Base-by-base conservation (phyloP, 2,797 vertebrate genomes). In the Etheostoma perlongum region DNA sequence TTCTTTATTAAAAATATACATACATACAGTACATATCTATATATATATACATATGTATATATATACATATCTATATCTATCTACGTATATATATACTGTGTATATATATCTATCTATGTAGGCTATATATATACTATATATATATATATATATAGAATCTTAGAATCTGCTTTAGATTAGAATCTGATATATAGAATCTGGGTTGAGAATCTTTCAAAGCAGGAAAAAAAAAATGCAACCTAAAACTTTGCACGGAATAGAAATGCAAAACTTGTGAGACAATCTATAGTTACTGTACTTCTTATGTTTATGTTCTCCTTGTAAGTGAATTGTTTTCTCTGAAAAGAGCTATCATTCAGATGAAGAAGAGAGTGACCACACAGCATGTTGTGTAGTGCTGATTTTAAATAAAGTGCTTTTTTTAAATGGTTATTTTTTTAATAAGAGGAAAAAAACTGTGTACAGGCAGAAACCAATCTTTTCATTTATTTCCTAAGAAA, bases 281-380 rank as follows among this genome's bases (percentile, higher is more conserved):
- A 40, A 23, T 71, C 15, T 4, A 27, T 36, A 67, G 51, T 25
- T 48, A 25, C 33, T 67, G 42, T 13, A 44, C 59, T 40, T 52
- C 10, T 27, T 27, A 59, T 78, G 67, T 72, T 82, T 66, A 52
- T 62, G 63, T 63, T 57, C 30, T 73, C 19, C 7, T 36, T 64
- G 44, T 53, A 19, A 42, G 25, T 25, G 30, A 27, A 69, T 18
- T 53, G 33, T 67, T 71, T 78, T 63, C 21, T 42, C 21, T 12
- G 53, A 33, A 82, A 72, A 33, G 44, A 72, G 55, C 30, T 59
- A 23, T 54, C 68, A 51, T 69, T 78, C 21, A 63, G 62, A 83
- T 73, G 42, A 82, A 78, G 75, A 48, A 60, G 51, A 67, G 14
- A 55, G 47, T 7, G 42, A 74, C 75, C 70, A 55, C 46, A 65